Evolutionary conservation across 2,888 invertebrate species (phyloP).

Genomic region (Drosophila mulleri): DNA sequence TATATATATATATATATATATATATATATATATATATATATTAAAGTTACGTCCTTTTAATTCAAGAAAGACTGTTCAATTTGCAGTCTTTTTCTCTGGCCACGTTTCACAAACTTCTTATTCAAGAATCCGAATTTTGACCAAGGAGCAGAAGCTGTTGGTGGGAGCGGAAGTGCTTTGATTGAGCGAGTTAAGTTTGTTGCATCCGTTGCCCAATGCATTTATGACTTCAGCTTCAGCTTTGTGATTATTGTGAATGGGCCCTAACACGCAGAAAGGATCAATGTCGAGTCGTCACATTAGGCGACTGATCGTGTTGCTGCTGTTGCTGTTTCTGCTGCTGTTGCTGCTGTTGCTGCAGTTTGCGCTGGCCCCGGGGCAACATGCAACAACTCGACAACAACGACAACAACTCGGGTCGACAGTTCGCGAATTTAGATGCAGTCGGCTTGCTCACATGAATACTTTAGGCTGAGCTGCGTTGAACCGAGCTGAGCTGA

Average conservation of each 20-base stretch:
- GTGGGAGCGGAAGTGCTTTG: slow-evolving; percentile 61
- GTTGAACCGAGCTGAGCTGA: neutral
- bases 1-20: too few relatives aligned
- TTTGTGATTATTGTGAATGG: neutral
- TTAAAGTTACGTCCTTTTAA: too few relatives aligned
- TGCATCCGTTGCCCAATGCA: slow-evolving; percentile 1
- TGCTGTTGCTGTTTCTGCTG: slow-evolving; percentile 1
- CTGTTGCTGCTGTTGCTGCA: slow-evolving; percentile 12
- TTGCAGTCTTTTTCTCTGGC: too few relatives aligned
- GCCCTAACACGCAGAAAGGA: slow-evolving; percentile 48
- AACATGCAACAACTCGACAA: slow-evolving; percentile 51
- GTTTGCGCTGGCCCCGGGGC: slow-evolving; percentile 49
- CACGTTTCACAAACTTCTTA: neutral
- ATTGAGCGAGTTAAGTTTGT: slow-evolving; percentile 53
- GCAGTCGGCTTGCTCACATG: slow-evolving; percentile 28
- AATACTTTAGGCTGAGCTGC: slow-evolving; percentile 16
- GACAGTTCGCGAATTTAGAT: slow-evolving; percentile 19
- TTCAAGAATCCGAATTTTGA: neutral
- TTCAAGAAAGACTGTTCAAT: too few relatives aligned
- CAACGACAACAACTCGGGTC: slow-evolving; percentile 34
- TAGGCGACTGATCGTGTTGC: slow-evolving; percentile 42
- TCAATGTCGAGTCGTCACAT: slow-evolving; percentile 78
- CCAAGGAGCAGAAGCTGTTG: slow-evolving; percentile 44
- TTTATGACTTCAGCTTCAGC: neutral
- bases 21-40: too few relatives aligned